phyloP scores from a whole-genome alignment of 2,797 vertebrate genomes.

The Anguilla anguilla region DNA sequence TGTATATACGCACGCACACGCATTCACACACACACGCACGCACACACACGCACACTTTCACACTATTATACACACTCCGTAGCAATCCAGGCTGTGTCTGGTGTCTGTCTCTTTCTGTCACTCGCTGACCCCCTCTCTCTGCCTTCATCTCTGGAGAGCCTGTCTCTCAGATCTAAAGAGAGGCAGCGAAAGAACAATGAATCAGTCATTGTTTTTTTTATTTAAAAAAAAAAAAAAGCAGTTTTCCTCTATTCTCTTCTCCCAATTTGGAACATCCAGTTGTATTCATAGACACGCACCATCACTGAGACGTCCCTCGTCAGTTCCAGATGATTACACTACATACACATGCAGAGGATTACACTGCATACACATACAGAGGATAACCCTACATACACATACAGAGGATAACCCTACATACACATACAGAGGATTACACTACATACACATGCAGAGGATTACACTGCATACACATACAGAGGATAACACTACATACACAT shows the following conservation, averaged over 20 bases:
- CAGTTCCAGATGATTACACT: too few relatives aligned
- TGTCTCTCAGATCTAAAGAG: slow-evolving; percentile 2
- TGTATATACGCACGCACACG: too few relatives aligned
- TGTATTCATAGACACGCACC: not conserved
- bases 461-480: too few relatives aligned
- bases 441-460: too few relatives aligned
- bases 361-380: too few relatives aligned
- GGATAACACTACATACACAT: too few relatives aligned
- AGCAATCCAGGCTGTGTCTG: slow-evolving; percentile 37
- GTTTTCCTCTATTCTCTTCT: not conserved
- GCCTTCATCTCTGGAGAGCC: not conserved
- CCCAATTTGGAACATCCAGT: not conserved
- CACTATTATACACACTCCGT: slow-evolving; percentile 21
- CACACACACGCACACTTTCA: not conserved
- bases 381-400: too few relatives aligned
- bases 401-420: too few relatives aligned
- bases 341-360: too few relatives aligned
- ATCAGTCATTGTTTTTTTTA: not conserved
- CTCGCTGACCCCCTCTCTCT: slow-evolving; percentile 5
- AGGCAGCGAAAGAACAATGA: not conserved
- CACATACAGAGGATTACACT: too few relatives aligned
- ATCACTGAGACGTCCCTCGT: not conserved
- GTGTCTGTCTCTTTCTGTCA: slow-evolving; percentile 13
- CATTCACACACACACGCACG: not conserved
- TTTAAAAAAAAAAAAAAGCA: too few relatives aligned